Percentiles rank a stretch among this genome's conserved stretches.
Conservation (phyloP, 2,888 invertebrate species). For the Macropis europaea region DNA sequence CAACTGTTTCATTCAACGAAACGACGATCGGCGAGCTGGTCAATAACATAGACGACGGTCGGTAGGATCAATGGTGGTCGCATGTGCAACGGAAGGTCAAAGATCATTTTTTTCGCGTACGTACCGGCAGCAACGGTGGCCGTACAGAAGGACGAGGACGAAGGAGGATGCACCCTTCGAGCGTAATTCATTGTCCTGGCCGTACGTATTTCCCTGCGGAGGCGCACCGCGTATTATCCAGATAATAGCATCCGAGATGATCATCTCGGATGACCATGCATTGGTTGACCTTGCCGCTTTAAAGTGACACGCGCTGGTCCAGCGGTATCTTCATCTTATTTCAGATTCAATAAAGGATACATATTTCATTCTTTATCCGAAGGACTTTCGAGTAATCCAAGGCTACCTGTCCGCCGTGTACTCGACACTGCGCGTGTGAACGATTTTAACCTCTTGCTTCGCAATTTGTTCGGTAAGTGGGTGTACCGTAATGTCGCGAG, state of each 20-base stretch:
- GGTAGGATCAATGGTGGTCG: slow-evolving; percentile 37
- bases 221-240: slow-evolving; percentile 64
- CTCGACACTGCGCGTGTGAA: slow-evolving; percentile 22
- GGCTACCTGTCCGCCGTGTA: slow-evolving; percentile 23
- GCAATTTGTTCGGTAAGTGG: too few relatives aligned
- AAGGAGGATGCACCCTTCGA: slow-evolving; percentile 51
- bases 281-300: slow-evolving; percentile 63
- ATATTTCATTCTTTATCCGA: slow-evolving; percentile 66
- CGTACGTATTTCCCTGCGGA: slow-evolving; percentile 57
- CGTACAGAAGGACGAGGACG: slow-evolving; percentile 42
- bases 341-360: slow-evolving; percentile 66
- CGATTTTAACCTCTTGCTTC: too few relatives aligned
- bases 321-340: slow-evolving; percentile 61
- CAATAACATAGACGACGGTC: slow-evolving; percentile 29
- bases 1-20: background rate
- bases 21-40: background rate
- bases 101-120: slow-evolving; percentile 50
- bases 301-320: slow-evolving; percentile 53
- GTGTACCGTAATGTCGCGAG: too few relatives aligned
- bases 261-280: slow-evolving; percentile 68
- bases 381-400: slow-evolving; percentile 63
- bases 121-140: slow-evolving; percentile 24
- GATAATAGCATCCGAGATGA: slow-evolving; percentile 72
- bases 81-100: slow-evolving; percentile 46
- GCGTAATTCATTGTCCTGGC: slow-evolving; percentile 69